Evolutionary conservation across 2,797 vertebrate genomes (phyloP).

Genomic region (Helostoma temminkii): DNA sequence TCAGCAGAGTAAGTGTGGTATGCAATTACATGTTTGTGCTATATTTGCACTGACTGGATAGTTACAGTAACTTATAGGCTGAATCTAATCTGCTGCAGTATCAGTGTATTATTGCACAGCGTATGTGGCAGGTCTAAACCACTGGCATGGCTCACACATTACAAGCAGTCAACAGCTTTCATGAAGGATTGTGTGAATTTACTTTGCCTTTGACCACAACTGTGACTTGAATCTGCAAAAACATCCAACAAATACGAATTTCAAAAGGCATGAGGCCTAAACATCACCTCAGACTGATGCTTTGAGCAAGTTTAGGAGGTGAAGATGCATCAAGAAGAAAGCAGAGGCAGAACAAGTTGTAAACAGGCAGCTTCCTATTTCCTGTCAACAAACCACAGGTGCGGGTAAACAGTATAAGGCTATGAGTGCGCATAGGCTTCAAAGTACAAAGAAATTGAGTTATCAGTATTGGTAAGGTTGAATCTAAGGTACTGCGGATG

Average conservation of each 20-base stretch:
- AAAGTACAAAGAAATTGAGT: conserved; percentile 1
- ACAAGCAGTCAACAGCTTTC: conserved; percentile 5
- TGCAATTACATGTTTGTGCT: conserved; percentile 53
- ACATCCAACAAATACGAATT: neutral
- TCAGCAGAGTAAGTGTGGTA: conserved; percentile 17
- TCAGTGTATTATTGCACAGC: neutral
- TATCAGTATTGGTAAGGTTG: neutral
- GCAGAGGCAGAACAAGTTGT: conserved; percentile 2
- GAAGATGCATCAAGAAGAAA: neutral
- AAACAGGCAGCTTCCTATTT: conserved; percentile 37
- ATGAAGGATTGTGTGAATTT: neutral
- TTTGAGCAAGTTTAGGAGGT: neutral
- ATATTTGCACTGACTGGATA: conserved; percentile 53
- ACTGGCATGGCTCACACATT: neutral
- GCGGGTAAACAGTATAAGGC: conserved; percentile 32
- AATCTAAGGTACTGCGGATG: too few species aligned
- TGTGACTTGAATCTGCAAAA: too few species aligned
- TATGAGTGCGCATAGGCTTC: neutral
- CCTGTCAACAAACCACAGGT: conserved; percentile 41
- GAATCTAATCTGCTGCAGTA: conserved; percentile 16
- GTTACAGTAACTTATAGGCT: conserved; percentile 31
- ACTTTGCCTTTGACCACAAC: neutral
- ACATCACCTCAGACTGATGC: neutral
- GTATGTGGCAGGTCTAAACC: conserved; percentile 4
- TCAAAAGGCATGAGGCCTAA: too few species aligned